phyloP scores from a whole-genome alignment of 2,888 invertebrate genomes.

The Stegophylla sp. region DNA sequence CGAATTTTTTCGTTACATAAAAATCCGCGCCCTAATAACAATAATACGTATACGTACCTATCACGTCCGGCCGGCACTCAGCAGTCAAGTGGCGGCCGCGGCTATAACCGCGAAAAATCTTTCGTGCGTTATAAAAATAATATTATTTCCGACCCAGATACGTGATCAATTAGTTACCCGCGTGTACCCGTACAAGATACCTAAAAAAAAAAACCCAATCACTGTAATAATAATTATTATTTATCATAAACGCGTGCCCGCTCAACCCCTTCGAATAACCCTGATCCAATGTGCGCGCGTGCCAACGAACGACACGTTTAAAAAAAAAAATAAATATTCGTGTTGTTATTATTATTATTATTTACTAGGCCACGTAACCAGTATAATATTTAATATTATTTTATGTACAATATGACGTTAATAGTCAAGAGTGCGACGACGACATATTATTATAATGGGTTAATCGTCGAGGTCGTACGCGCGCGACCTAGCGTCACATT shows the following conservation, averaged over 20 bases:
- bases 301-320: neutral
- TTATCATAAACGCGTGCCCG: constrained; percentile 26
- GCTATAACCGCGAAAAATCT: neutral
- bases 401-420: too few relatives aligned
- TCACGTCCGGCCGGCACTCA: too few relatives aligned
- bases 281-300: constrained; percentile 11
- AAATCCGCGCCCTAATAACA: too few relatives aligned
- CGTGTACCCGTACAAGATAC: neutral
- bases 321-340: too few relatives aligned
- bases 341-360: constrained; percentile 11
- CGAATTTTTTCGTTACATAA: too few relatives aligned
- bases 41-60: too few relatives aligned
- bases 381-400: constrained; percentile 3
- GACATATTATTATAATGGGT: neutral
- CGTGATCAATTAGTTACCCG: constrained; percentile 43
- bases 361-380: constrained; percentile 33
- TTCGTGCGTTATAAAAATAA: neutral
- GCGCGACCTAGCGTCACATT: constrained; percentile 14
- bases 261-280: constrained; percentile 44
- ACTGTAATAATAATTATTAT: neutral
- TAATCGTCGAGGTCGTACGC: constrained; percentile 47
- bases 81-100: neutral
- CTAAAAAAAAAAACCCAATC: too few relatives aligned
- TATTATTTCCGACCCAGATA: constrained; percentile 30
- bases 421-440: constrained; percentile 2